Conservation (phyloP, 2,888 invertebrate species). For the Bombylius major region DNA sequence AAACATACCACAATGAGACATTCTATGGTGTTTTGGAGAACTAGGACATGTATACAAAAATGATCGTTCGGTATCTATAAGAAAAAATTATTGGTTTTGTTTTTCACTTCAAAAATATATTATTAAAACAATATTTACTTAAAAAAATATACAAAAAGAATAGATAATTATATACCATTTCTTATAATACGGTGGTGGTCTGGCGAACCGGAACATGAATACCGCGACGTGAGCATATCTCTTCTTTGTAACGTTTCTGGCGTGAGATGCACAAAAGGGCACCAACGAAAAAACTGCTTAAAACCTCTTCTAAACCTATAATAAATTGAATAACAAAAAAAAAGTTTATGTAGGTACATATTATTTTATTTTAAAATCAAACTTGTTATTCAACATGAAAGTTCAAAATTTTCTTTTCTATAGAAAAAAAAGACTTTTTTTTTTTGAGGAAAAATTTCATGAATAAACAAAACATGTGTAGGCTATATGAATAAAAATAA, state of each 20-base stretch:
- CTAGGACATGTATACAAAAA: constrained; percentile 34
- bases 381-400: too few species aligned
- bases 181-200: constrained; percentile 55
- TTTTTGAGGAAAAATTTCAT: too few species aligned
- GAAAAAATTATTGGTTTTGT: background rate
- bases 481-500: too few species aligned
- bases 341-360: too few species aligned
- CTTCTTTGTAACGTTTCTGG: constrained; percentile 56
- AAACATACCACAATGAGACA: constrained; percentile 15
- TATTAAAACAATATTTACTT: too few species aligned
- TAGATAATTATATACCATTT: constrained; percentile 44
- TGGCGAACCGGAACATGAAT: constrained; percentile 66
- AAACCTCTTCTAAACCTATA: constrained; percentile 87
- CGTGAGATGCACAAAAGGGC: constrained; percentile 60
- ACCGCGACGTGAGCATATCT: constrained; percentile 62
- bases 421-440: too few species aligned
- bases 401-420: too few species aligned
- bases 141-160: background rate
- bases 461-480: too few species aligned
- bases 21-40: constrained; percentile 24
- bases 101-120: background rate
- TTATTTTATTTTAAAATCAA: too few species aligned
- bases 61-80: constrained; percentile 34
- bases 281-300: constrained; percentile 83
- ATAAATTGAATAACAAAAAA: constrained; percentile 16